These are phyloP conservation scores for Seira sanloemensis DNA, from an alignment of 2,888 invertebrate genomes.

Conservation along the genomic window DNA sequence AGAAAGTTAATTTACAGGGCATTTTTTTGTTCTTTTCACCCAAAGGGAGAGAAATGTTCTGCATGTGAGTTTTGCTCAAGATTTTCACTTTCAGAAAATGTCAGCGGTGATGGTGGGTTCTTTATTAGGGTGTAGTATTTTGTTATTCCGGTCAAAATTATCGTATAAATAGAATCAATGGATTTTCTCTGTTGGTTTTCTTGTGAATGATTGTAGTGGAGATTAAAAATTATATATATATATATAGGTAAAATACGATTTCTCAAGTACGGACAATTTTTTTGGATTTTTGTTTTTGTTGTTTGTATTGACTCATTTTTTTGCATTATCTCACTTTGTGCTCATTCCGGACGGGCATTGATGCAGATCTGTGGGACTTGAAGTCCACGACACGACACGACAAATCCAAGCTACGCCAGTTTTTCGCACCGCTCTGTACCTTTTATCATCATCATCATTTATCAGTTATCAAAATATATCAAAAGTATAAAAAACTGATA, in stretches of 20 bases:
- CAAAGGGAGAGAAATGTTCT: no score
- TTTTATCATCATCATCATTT: slow-evolving; percentile 63
- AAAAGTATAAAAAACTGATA: neutral
- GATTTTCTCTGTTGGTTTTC: neutral
- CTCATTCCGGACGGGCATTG: slow-evolving; percentile 74
- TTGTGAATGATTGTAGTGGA: neutral
- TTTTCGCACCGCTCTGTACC: slow-evolving; percentile 73
- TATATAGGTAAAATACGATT: neutral
- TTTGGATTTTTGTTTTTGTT: slow-evolving; percentile 20
- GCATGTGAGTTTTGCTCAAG: no score
- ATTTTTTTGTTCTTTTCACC: no score
- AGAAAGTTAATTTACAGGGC: no score
- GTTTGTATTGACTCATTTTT: slow-evolving; percentile 40
- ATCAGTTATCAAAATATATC: slow-evolving; percentile 6
- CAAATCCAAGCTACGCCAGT: slow-evolving; percentile 79
- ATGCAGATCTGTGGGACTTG: slow-evolving; percentile 73
- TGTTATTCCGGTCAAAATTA: no score
- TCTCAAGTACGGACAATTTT: neutral
- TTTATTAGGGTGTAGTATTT: neutral
- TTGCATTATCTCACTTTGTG: slow-evolving; percentile 72
- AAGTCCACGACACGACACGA: slow-evolving; percentile 76
- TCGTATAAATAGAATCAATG: neutral
- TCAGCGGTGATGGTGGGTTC: neutral
- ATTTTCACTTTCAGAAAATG: no score
- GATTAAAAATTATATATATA: neutral